Conservation (phyloP, 2,113 vertebrate species). For the Fulica atra region DNA sequence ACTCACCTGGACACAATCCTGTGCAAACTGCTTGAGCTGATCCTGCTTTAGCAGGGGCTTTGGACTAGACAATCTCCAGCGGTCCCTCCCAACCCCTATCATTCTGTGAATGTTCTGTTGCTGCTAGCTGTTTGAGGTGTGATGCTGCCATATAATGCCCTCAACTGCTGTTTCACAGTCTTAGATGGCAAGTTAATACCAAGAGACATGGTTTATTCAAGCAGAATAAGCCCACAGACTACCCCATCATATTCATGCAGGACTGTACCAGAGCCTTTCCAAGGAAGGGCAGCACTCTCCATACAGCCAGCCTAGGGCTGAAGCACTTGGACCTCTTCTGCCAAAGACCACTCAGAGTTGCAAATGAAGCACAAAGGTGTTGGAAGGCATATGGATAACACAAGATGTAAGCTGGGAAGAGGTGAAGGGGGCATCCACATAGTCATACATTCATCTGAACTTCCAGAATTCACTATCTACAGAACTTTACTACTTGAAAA, state of each 20-base stretch:
- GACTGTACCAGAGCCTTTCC: background rate
- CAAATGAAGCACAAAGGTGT: background rate
- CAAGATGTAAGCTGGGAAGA: background rate
- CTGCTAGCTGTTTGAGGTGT: background rate
- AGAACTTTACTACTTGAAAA: background rate
- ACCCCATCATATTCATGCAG: background rate
- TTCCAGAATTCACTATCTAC: background rate
- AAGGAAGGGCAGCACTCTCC: background rate
- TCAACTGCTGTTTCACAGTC: background rate
- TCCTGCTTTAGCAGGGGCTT: too few relatives aligned
- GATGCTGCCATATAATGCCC: fast-evolving
- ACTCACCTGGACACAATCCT: too few relatives aligned
- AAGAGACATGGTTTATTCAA: background rate
- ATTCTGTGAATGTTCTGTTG: background rate
- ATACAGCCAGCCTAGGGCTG: background rate
- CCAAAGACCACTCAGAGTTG: background rate
- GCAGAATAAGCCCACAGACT: background rate
- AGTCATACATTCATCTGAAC: background rate
- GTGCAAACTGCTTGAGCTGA: too few relatives aligned
- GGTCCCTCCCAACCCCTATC: too few relatives aligned
- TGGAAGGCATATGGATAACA: background rate
- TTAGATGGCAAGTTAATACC: background rate
- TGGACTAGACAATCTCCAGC: too few relatives aligned
- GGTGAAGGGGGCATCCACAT: background rate
- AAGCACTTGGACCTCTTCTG: background rate